Evolutionary conservation across 2,797 vertebrate species (phyloP).

Genomic region (Hephaestus fuliginosus): DNA sequence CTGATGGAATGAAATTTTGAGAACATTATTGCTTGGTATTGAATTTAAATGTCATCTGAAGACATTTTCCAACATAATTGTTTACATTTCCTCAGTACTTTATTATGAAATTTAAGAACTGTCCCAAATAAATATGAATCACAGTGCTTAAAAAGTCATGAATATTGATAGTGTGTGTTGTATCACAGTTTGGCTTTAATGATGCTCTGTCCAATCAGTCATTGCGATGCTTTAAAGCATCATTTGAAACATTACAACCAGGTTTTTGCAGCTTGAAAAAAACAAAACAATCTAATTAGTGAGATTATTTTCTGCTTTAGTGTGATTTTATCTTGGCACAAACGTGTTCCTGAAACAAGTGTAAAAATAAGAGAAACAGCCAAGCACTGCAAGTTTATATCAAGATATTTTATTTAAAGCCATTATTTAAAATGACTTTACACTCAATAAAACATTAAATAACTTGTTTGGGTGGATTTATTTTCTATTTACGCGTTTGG

Average conservation of each 20-base stretch:
- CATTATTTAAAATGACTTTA: background rate
- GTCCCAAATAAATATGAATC: background rate
- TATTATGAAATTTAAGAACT: background rate
- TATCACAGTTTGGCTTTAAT: background rate
- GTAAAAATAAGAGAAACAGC: background rate
- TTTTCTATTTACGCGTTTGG: constrained; percentile 11
- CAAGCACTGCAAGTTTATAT: background rate
- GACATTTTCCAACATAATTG: background rate
- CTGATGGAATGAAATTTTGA: background rate
- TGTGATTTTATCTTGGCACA: background rate
- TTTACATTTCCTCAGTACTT: background rate
- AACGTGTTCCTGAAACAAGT: background rate
- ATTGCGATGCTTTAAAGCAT: background rate
- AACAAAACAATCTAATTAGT: background rate
- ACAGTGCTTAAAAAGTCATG: background rate
- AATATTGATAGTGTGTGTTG: background rate
- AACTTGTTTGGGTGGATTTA: background rate
- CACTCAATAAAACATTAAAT: background rate
- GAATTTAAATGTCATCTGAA: background rate
- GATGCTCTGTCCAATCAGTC: background rate
- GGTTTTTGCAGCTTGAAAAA: constrained; percentile 1
- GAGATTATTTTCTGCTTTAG: background rate
- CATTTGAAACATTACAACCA: constrained; percentile 1
- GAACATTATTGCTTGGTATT: background rate
- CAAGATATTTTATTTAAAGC: background rate